Conservation (phyloP, 2,113 vertebrate species). For the Noturus placidus region DNA sequence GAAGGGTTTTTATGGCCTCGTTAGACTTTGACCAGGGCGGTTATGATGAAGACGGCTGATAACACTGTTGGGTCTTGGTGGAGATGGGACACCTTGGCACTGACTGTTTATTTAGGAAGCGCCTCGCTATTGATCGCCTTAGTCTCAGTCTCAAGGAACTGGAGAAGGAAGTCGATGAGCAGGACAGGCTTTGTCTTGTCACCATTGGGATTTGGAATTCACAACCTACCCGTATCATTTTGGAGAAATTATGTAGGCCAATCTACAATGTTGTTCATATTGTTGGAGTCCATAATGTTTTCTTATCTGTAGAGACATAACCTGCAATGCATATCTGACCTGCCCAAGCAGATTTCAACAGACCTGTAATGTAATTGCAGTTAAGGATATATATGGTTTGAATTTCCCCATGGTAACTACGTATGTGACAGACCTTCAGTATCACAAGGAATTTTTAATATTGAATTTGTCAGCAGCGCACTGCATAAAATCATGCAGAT, state of each 20-base stretch:
- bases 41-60: neutral
- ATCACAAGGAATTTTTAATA: neutral
- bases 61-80: neutral
- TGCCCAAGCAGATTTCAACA: neutral
- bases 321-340: neutral
- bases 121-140: neutral
- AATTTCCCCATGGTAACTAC: too few species aligned
- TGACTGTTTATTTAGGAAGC: constrained; percentile 29
- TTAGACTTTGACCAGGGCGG: constrained; percentile 40
- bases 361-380: neutral
- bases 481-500: neutral
- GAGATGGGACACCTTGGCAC: constrained; percentile 31
- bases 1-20: constrained; percentile 16
- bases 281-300: neutral
- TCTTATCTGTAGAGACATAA: neutral
- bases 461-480: neutral
- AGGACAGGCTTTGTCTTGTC: neutral
- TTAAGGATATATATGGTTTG: neutral
- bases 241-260: neutral
- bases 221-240: neutral
- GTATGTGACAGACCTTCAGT: neutral
- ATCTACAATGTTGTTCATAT: neutral
- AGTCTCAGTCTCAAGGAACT: neutral
- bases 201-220: neutral
- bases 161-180: neutral